These are phyloP conservation scores for Sternotherus odoratus DNA, from an alignment of 2,797 vertebrate species.

Conservation along the genomic window DNA sequence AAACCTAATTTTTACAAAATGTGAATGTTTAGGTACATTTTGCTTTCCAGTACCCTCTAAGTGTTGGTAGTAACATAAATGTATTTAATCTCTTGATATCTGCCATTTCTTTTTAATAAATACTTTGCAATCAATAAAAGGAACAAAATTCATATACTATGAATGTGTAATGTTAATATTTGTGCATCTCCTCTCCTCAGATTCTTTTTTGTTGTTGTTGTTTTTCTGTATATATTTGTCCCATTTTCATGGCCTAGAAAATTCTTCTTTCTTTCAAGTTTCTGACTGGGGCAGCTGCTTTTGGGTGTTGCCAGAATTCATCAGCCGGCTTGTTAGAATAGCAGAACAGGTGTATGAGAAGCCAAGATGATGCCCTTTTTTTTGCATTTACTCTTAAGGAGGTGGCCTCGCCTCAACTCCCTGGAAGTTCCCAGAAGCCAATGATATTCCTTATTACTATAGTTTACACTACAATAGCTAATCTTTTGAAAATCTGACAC, in stretches of 20 bases:
- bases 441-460: fast-evolving
- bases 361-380: not conserved
- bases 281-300: not conserved
- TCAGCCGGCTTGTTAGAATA: not conserved
- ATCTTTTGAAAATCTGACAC: not conserved
- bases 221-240: not conserved
- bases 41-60: not conserved
- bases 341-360: not conserved
- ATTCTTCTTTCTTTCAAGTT: not conserved
- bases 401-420: not conserved
- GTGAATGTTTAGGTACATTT: not conserved
- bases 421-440: not conserved
- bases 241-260: not conserved
- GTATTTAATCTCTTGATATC: not conserved
- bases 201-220: not conserved
- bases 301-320: not conserved
- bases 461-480: not conserved
- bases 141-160: not conserved
- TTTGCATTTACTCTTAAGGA: not conserved
- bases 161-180: not conserved
- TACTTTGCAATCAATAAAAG: not conserved
- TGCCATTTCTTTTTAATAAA: not conserved
- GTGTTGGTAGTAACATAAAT: not conserved
- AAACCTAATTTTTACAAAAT: not conserved
- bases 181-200: not conserved